Conservation (phyloP, 1,140 invertebrate species). For the Pygmarrhopalites habei region DNA sequence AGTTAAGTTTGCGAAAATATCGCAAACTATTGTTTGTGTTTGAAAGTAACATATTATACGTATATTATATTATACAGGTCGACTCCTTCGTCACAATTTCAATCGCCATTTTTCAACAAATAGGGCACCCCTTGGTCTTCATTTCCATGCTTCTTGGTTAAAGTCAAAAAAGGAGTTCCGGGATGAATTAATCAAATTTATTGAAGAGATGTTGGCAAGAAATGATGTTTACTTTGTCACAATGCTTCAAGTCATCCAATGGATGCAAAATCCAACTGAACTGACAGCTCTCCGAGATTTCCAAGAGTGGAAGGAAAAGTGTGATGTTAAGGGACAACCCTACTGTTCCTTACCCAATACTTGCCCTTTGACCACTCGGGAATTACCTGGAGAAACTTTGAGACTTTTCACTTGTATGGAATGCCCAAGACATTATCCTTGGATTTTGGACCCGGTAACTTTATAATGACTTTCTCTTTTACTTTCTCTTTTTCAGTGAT, state of each 20-base stretch:
- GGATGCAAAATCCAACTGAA: constrained; percentile 94
- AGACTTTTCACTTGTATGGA: constrained; percentile 91
- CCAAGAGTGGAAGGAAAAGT: constrained; percentile 91
- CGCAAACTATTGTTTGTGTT: not conserved
- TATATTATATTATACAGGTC: not conserved
- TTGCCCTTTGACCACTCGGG: constrained; percentile 78
- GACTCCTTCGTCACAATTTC: constrained; percentile 83
- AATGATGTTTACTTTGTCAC: constrained; percentile 93
- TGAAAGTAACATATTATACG: constrained; percentile 25
- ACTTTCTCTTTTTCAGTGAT: too few species aligned
- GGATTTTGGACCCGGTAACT: constrained; percentile 88
- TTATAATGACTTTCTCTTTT: too few species aligned
- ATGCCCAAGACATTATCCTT: constrained; percentile 91
- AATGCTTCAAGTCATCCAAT: constrained; percentile 88
- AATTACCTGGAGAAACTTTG: constrained; percentile 83
- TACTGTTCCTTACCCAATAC: constrained; percentile 86
- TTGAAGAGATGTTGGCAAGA: constrained; percentile 81
- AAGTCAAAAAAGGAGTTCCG: constrained; percentile 90
- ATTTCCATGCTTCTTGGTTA: constrained; percentile 92
- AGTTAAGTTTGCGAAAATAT: too few species aligned
- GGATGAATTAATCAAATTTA: constrained; percentile 85
- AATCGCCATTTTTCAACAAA: constrained; percentile 87
- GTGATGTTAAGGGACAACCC: constrained; percentile 86
- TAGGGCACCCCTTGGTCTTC: constrained; percentile 84
- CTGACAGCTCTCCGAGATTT: constrained; percentile 77